A percentile compares a stretch with the other conserved stretches of the same genome.
These are phyloP conservation scores for Epicampocera succincta DNA, from an alignment of 2,888 invertebrate genomes.

Conservation along the genomic window DNA sequence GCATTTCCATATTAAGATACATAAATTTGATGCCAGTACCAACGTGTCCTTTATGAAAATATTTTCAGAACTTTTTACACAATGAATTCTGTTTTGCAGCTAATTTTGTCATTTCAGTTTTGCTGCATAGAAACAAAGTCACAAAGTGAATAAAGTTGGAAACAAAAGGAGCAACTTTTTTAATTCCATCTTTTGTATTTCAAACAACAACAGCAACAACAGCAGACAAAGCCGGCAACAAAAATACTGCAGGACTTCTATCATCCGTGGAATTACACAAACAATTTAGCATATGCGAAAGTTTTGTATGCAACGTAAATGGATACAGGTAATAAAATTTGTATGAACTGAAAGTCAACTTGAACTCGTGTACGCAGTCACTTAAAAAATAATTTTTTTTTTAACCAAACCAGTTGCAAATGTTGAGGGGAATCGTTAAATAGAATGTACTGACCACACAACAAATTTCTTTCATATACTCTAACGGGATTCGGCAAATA, in stretches of 20 bases:
- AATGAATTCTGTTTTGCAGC: background rate
- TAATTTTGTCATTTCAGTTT: background rate
- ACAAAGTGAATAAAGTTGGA: slow-evolving; percentile 25
- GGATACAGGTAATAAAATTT: no score
- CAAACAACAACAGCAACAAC: background rate
- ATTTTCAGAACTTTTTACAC: background rate
- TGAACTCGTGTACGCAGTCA: no score
- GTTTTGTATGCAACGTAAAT: background rate
- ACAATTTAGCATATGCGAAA: background rate
- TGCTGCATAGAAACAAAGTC: slow-evolving; percentile 20
- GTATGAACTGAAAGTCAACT: no score
- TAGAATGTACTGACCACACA: no score
- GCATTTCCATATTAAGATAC: no score
- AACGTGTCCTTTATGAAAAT: no score
- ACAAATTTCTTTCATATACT: no score
- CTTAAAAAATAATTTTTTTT: no score
- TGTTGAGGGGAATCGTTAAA: no score
- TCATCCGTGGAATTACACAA: slow-evolving; percentile 24
- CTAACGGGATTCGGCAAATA: no score
- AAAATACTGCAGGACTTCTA: slow-evolving; percentile 42
- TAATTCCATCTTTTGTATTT: slow-evolving; percentile 12
- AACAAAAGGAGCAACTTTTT: slow-evolving; percentile 51
- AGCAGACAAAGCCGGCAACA: background rate
- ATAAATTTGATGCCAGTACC: no score
- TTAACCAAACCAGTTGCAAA: no score